phyloP scores from a whole-genome alignment of 2,888 invertebrate genomes.

The Thera britannica region DNA sequence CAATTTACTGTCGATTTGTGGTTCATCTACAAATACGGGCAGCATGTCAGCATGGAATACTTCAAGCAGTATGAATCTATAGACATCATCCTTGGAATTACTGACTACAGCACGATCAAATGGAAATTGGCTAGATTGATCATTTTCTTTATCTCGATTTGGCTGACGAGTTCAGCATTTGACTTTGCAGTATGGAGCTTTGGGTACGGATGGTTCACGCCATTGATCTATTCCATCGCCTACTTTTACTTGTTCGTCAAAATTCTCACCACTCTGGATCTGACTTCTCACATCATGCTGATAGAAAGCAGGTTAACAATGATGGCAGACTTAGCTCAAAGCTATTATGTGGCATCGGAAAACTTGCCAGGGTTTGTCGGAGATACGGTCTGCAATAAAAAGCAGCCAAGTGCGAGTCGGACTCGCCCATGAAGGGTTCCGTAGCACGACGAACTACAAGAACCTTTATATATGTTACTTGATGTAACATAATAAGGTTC shows the following conservation, averaged over 20 bases:
- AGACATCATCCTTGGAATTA: slow-evolving; percentile 58
- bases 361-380: slow-evolving; percentile 36
- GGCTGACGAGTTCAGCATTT: slow-evolving; percentile 51
- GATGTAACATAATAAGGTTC: no score
- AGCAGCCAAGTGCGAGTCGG: no score
- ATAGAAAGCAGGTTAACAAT: slow-evolving; percentile 59
- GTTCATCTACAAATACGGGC: slow-evolving; percentile 63
- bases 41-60: slow-evolving; percentile 57
- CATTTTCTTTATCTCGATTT: slow-evolving; percentile 50
- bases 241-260: slow-evolving; percentile 68
- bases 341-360: slow-evolving; percentile 46
- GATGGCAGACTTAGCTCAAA: slow-evolving; percentile 55
- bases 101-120: slow-evolving; percentile 49
- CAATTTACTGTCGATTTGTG: slow-evolving; percentile 66
- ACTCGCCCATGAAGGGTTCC: no score
- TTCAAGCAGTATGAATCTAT: slow-evolving; percentile 61
- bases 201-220: slow-evolving; percentile 51
- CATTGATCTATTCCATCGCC: slow-evolving; percentile 51
- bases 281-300: slow-evolving; percentile 64
- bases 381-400: slow-evolving; percentile 49
- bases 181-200: slow-evolving; percentile 63
- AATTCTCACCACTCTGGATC: slow-evolving; percentile 64
- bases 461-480: no score
- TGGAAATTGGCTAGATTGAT: slow-evolving; percentile 51
- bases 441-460: no score